These are phyloP conservation scores for Tympanuchus pallidicinctus DNA, from an alignment of 2,113 vertebrate species.

Conservation along the genomic window DNA sequence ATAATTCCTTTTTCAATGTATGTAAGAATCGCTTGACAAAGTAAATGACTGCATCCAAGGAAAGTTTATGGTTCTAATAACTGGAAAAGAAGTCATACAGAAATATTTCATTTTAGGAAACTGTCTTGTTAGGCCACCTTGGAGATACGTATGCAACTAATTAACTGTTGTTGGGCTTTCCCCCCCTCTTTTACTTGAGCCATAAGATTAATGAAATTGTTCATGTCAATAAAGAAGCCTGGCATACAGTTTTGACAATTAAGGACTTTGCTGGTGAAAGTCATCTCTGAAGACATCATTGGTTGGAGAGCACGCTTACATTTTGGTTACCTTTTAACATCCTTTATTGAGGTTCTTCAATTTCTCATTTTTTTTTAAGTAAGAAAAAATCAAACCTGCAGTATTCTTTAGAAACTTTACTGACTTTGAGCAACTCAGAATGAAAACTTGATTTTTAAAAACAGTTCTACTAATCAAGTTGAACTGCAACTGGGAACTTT, in stretches of 20 bases:
- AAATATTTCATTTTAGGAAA: conserved; percentile 19
- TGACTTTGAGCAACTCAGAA: neutral
- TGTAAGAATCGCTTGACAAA: neutral
- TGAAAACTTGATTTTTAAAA: neutral
- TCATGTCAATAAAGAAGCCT: neutral
- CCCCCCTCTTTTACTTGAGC: neutral
- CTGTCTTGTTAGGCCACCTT: neutral
- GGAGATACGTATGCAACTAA: neutral
- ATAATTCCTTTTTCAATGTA: too few species aligned
- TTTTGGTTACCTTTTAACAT: neutral
- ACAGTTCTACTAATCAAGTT: neutral
- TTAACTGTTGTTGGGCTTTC: neutral
- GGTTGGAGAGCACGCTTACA: neutral
- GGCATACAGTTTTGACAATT: neutral
- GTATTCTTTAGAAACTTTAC: neutral
- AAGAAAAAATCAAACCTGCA: neutral
- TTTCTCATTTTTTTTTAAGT: neutral
- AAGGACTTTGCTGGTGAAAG: conserved; percentile 1
- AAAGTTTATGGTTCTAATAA: neutral
- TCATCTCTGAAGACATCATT: neutral
- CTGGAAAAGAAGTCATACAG: neutral
- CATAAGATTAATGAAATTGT: neutral
- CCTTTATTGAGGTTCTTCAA: neutral
- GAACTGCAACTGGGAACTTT: neutral
- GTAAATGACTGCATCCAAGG: neutral